Evolutionary conservation across 2,888 invertebrate species (phyloP).

Genomic region (Onchidella celtica): DNA sequence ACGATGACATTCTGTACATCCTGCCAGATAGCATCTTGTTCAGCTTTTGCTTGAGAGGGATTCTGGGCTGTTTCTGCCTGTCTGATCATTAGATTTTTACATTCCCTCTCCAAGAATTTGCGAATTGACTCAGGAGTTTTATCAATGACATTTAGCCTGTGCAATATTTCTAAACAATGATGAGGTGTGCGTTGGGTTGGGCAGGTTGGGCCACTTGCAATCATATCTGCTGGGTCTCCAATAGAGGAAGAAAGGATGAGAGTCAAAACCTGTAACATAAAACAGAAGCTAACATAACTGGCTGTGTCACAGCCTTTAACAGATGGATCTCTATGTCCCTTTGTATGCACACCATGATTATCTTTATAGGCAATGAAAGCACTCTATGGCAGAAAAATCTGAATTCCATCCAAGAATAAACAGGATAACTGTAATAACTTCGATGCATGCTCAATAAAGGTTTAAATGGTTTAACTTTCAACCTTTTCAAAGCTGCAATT

Average conservation of each 20-base stretch:
- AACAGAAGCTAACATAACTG: not conserved
- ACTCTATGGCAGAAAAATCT: no score
- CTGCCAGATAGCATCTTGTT: not conserved
- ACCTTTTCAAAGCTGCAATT: no score
- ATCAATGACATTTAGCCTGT: constrained; percentile 84
- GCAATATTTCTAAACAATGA: constrained; percentile 85
- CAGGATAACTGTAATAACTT: no score
- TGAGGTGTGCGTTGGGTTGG: constrained; percentile 81
- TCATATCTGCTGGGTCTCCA: constrained; percentile 91
- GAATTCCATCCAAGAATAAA: no score
- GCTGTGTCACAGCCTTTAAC: no score
- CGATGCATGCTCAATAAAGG: no score
- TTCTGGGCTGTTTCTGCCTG: not conserved
- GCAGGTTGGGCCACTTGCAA: constrained; percentile 97
- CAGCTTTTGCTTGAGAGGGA: not conserved
- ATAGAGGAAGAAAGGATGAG: constrained; percentile 96
- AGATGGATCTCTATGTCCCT: no score
- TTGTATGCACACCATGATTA: no score
- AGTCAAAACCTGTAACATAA: constrained; percentile 84
- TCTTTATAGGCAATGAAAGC: no score
- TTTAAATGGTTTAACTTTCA: no score
- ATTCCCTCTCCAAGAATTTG: constrained; percentile 50
- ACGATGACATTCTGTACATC: constrained; percentile 85
- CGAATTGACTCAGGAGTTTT: constrained; percentile 83
- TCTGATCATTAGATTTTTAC: not conserved